These are phyloP conservation scores for Penaeus japonicus DNA, from an alignment of 1,140 invertebrate species.

Conservation along the genomic window DNA sequence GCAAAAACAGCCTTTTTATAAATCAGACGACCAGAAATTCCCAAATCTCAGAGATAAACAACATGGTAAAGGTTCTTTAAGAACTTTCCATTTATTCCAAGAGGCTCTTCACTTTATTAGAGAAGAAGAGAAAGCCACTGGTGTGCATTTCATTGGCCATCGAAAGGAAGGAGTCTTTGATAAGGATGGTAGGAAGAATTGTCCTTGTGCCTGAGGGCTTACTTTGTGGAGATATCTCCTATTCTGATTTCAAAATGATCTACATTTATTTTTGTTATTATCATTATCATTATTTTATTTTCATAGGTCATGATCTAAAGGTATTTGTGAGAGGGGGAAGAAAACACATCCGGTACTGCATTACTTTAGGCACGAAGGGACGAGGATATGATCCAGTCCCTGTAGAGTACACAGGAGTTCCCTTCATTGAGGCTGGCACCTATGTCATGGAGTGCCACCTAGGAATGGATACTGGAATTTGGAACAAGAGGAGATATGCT, in stretches of 20 bases:
- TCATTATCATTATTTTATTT: neutral
- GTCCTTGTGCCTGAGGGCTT: too few species aligned
- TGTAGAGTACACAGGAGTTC: neutral
- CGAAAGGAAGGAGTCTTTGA: conserved; percentile 20
- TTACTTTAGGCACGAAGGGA: neutral
- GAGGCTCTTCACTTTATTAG: neutral
- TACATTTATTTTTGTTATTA: too few species aligned
- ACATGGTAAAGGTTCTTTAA: neutral
- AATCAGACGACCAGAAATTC: too few species aligned
- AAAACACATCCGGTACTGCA: neutral
- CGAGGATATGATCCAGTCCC: conserved; percentile 7
- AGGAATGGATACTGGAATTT: conserved; percentile 1
- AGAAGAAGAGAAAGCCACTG: conserved; percentile 15
- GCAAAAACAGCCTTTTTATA: too few species aligned
- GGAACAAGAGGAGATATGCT: conserved; percentile 25
- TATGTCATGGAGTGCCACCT: conserved; percentile 11
- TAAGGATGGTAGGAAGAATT: neutral
- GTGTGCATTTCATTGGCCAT: neutral
- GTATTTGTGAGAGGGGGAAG: neutral
- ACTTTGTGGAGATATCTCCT: too few species aligned
- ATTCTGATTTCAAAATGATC: too few species aligned
- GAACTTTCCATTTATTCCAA: neutral
- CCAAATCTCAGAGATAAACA: neutral
- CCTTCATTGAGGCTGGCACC: conserved; percentile 12
- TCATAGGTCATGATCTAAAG: neutral